Base-by-base conservation (phyloP, 2,888 invertebrate genomes). In the Tenthredo distinguenda region DNA sequence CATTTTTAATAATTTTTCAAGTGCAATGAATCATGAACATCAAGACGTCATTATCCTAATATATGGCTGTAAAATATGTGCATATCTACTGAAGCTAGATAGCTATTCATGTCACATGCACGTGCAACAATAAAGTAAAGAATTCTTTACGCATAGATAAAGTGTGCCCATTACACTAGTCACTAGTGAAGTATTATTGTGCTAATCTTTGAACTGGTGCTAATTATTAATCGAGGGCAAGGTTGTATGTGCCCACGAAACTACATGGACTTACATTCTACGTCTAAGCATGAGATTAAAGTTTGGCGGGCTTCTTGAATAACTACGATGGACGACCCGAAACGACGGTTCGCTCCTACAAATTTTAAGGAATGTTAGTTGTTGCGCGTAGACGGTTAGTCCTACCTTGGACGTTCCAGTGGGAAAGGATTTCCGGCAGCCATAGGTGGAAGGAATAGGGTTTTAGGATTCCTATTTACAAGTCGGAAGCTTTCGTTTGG, bases 201-300 rank as follows among this genome's bases (percentile, higher is more conserved):
- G 34, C 50, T 31, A 15, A 26, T n/a, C 77, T 31, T 18, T 50
- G 31, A 34, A 77, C 50, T 40, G 34, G 43, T 40, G 72, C 72
- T 40, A n/a, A 72, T 55, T 77, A 77, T 31, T 10, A 9, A 74
- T 10, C 43, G 15, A 74, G 15, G 40, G 26, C 12, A 47, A 34
- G 26, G 15, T 68, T n/a, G 15, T 40, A 43, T 10, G 74, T 74
- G 74, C 74, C 43, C 43, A 55, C 18, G 18, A 77, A 81, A 40
- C 62, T 62, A 81, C 62, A 81, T 77, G 55, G 88, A 93, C 93
- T 93, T 91, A 93, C 93, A 90, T 93, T 92, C 93, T 92, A 91
- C 91, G 89, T 87, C 89, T 92, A 90, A 93, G 92, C 86, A 93
- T 90, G 89, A 91, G 91, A 91, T 91, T 91, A 93, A 93, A 93